phyloP scores from a whole-genome alignment of 2,113 vertebrate species.

The Oreochromis tanganicae region DNA sequence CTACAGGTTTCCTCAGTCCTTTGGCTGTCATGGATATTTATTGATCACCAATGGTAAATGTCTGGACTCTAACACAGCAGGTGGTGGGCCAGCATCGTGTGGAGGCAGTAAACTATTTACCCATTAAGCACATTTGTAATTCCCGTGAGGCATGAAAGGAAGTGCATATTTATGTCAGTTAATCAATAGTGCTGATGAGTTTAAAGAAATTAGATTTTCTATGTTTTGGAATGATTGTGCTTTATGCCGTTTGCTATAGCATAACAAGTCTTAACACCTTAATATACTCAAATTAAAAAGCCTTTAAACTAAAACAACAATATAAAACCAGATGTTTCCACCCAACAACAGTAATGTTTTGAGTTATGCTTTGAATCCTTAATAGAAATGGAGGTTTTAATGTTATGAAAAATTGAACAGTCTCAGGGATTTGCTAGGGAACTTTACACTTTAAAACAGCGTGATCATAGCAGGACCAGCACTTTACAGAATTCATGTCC shows the following conservation, averaged over 20 bases:
- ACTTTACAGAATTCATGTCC: background rate
- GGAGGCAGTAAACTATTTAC: slow-evolving; percentile 2
- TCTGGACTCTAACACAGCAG: slow-evolving; percentile 10
- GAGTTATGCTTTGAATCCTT: background rate
- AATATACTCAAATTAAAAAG: background rate
- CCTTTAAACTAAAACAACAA: background rate
- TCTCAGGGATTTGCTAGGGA: background rate
- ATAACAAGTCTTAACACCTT: background rate
- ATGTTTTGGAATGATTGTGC: background rate
- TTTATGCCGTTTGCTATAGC: background rate
- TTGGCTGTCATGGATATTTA: slow-evolving; percentile 14
- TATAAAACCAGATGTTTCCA: background rate
- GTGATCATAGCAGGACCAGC: background rate
- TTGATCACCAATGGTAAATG: background rate
- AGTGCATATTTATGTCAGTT: background rate
- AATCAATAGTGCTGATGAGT: background rate
- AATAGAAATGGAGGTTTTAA: background rate
- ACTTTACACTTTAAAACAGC: background rate
- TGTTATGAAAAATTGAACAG: background rate
- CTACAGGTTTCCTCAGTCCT: background rate
- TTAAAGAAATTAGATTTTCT: background rate
- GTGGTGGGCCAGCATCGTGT: background rate
- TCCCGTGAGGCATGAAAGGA: background rate
- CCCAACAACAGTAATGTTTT: background rate
- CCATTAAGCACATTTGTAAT: background rate